Percentiles rank a stretch among this genome's conserved stretches.
Evolutionary conservation across 53 echinoderm and acorn worm species (phyloP).

Genomic region (Hippasteria phrygiana): DNA sequence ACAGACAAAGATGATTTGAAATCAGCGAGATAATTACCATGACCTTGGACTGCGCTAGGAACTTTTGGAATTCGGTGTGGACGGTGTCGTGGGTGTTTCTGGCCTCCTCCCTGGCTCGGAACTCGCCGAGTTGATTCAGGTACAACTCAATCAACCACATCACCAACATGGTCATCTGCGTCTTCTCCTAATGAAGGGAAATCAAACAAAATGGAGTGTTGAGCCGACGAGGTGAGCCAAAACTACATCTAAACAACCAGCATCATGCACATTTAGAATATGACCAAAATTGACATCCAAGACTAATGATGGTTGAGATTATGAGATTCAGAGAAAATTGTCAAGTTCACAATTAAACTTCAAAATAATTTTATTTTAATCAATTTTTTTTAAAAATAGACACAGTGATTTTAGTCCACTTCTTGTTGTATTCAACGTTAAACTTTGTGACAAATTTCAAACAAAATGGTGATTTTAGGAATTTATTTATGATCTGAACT

Average conservation of each 20-base stretch:
- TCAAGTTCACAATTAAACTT: too few species aligned
- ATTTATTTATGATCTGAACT: too few species aligned
- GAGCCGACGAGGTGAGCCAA: too few species aligned
- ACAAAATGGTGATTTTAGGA: too few species aligned
- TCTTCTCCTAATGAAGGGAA: conserved; percentile 76
- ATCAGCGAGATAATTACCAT: conserved; percentile 67
- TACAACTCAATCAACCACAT: conserved; percentile 97
- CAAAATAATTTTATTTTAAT: background rate
- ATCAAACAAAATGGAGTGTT: too few species aligned
- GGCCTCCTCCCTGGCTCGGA: conserved; percentile 74
- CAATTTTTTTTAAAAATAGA: background rate
- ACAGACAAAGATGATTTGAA: background rate
- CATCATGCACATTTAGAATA: too few species aligned
- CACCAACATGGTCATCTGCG: conserved; percentile 96
- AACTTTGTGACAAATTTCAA: too few species aligned
- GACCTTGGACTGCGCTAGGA: conserved; percentile 87
- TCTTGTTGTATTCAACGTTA: too few species aligned
- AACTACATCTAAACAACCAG: too few species aligned
- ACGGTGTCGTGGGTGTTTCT: conserved; percentile 67
- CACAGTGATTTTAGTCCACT: background rate
- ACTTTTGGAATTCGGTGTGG: conserved; percentile 93
- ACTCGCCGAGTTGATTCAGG: conserved; percentile 88
- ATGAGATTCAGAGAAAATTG: too few species aligned
- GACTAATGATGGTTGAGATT: too few species aligned
- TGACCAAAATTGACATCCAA: too few species aligned